Conservation (phyloP, 1,140 invertebrate species). For the Bombus superbus region DNA sequence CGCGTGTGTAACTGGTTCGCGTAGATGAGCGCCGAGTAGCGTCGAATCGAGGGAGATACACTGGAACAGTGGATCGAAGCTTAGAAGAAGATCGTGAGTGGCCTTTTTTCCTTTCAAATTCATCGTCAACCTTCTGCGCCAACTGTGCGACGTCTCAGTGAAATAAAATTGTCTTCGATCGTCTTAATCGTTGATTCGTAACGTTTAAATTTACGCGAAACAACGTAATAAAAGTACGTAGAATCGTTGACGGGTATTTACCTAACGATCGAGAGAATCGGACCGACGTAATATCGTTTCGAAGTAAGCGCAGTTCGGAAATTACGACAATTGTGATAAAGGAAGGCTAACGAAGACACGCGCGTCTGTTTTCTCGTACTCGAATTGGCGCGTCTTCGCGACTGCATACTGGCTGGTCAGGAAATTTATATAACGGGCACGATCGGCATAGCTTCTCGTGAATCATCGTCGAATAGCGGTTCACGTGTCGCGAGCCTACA, state of each 20-base stretch:
- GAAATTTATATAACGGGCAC: conserved; percentile 47
- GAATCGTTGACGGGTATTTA: background rate
- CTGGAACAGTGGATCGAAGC: background rate
- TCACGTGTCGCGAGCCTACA: conserved; percentile 26
- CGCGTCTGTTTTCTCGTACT: conserved; percentile 11
- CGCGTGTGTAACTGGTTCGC: background rate
- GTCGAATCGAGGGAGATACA: background rate
- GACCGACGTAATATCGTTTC: background rate
- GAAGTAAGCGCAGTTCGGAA: background rate
- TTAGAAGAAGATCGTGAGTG: conserved; percentile 33
- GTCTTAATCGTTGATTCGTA: too few relatives aligned
- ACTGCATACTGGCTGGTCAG: too few relatives aligned
- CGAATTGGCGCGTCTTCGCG: background rate
- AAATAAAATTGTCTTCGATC: background rate
- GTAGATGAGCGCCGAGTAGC: conserved; percentile 7
- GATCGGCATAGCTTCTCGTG: conserved; percentile 24
- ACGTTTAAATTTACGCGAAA: background rate
- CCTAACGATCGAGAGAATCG: background rate
- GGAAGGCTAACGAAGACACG: background rate
- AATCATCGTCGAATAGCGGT: conserved; percentile 45
- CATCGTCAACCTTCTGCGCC: too few relatives aligned
- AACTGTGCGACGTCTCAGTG: background rate
- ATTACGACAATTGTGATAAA: background rate
- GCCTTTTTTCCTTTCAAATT: background rate
- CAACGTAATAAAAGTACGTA: background rate